A percentile compares a stretch with the other conserved stretches of the same genome.
phyloP scores from a whole-genome alignment of 2,888 invertebrate species.

The Buathra laborator region DNA sequence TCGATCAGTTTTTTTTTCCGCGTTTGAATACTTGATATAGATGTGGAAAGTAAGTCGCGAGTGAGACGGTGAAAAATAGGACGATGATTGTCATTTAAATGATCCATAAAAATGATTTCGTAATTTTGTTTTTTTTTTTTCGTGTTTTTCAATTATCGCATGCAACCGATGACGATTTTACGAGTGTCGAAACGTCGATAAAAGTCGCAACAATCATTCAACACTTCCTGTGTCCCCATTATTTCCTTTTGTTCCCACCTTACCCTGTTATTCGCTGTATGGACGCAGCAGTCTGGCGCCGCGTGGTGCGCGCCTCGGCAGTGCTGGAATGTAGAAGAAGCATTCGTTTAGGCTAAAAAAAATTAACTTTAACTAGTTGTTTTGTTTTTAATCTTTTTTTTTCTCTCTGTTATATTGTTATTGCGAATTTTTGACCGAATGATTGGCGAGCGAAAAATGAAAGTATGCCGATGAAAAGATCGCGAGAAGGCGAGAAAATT shows the following conservation, averaged over 20 bases:
- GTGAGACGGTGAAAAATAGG: background rate
- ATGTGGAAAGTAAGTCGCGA: background rate
- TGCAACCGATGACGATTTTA: background rate
- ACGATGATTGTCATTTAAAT: background rate
- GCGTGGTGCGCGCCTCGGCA: conserved; percentile 41
- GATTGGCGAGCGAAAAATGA: background rate
- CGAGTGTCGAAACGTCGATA: conserved; percentile 3
- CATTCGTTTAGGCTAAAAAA: conserved; percentile 15
- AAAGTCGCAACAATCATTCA: conserved; percentile 5
- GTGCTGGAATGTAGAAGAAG: conserved; percentile 43
- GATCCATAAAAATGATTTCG: background rate
- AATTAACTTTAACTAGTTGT: background rate
- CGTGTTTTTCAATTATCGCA: background rate
- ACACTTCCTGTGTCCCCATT: conserved; percentile 25
- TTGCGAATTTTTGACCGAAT: background rate
- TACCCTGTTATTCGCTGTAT: conserved; percentile 47
- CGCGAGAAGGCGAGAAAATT: background rate
- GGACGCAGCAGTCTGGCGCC: conserved; percentile 44
- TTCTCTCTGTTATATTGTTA: background rate
- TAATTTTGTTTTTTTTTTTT: background rate
- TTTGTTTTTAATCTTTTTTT: background rate
- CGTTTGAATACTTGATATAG: background rate
- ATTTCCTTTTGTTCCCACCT: conserved; percentile 43
- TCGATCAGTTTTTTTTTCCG: background rate
- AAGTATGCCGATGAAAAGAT: background rate